Conservation (phyloP, 2,888 invertebrate species). For the Bombyx huttoni region DNA sequence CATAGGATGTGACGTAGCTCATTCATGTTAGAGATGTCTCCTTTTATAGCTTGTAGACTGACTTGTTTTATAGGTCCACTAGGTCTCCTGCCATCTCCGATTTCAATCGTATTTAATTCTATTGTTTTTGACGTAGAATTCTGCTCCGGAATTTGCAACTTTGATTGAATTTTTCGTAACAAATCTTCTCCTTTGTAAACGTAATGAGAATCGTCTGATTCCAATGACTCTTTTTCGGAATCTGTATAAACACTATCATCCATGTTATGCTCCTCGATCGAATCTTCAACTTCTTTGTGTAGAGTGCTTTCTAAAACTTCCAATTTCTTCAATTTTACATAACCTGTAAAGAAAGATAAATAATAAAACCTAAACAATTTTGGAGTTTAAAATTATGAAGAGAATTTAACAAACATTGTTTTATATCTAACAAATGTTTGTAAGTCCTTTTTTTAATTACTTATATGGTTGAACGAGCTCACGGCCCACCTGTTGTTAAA, state of each 20-base stretch:
- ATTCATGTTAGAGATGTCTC: slow-evolving; percentile 32
- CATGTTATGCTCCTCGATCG: slow-evolving; percentile 19
- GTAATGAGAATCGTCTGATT: slow-evolving; percentile 42
- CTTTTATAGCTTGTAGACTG: slow-evolving; percentile 30
- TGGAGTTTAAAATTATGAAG: neutral
- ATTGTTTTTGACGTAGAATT: slow-evolving; percentile 9
- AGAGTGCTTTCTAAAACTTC: slow-evolving; percentile 60
- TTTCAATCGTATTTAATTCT: slow-evolving; percentile 13
- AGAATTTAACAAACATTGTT: too few relatives aligned
- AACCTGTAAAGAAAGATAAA: slow-evolving; percentile 56
- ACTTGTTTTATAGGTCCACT: slow-evolving; percentile 41
- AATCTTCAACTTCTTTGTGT: slow-evolving; percentile 32
- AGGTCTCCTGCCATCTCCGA: slow-evolving; percentile 27
- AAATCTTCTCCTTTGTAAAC: slow-evolving; percentile 31
- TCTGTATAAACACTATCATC: slow-evolving; percentile 57
- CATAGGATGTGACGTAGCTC: slow-evolving; percentile 9
- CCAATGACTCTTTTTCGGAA: slow-evolving; percentile 56
- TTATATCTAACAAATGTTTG: too few relatives aligned
- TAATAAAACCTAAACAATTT: slow-evolving; percentile 1
- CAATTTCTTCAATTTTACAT: slow-evolving; percentile 67
- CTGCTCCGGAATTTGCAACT: slow-evolving; percentile 7
- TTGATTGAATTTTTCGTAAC: slow-evolving; percentile 34
- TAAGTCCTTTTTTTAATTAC: too few relatives aligned
- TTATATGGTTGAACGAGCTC: too few relatives aligned
- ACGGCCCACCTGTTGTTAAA: too few relatives aligned